These are phyloP conservation scores for Theropithecus gelada DNA, from an alignment of 2,113 vertebrate species.

Conservation along the genomic window DNA sequence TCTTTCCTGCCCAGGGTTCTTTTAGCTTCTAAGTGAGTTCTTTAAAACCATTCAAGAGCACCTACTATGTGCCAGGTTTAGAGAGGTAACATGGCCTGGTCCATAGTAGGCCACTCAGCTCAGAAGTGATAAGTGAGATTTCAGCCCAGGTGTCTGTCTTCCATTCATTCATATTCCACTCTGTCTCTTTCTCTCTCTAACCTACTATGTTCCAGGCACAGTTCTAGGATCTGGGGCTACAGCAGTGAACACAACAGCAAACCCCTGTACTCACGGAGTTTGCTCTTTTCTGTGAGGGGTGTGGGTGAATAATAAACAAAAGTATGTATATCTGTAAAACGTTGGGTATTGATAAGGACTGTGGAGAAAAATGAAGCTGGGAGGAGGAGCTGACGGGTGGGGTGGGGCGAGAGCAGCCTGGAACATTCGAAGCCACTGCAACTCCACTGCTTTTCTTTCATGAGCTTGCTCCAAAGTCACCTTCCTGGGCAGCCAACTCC, in stretches of 20 bases:
- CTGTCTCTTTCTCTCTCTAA: background rate
- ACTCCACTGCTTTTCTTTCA: background rate
- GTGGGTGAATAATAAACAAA: background rate
- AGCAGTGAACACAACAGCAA: background rate
- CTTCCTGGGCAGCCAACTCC: background rate
- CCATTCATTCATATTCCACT: background rate
- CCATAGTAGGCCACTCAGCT: background rate
- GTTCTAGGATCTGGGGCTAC: background rate
- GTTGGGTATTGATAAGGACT: background rate
- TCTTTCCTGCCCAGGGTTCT: background rate
- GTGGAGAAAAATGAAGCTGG: background rate
- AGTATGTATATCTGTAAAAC: background rate
- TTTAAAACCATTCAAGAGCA: background rate
- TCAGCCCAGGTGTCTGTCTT: background rate
- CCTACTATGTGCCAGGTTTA: background rate
- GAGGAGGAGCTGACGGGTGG: background rate
- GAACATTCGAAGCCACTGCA: background rate
- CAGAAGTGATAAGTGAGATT: background rate
- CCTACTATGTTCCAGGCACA: background rate
- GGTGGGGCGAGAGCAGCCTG: no score
- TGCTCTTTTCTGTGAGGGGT: background rate
- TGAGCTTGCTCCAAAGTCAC: background rate
- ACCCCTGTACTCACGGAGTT: background rate
- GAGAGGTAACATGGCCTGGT: background rate
- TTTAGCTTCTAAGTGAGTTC: background rate